Conservation (phyloP, 2,888 invertebrate species). For the Aspidapion aeneum region DNA sequence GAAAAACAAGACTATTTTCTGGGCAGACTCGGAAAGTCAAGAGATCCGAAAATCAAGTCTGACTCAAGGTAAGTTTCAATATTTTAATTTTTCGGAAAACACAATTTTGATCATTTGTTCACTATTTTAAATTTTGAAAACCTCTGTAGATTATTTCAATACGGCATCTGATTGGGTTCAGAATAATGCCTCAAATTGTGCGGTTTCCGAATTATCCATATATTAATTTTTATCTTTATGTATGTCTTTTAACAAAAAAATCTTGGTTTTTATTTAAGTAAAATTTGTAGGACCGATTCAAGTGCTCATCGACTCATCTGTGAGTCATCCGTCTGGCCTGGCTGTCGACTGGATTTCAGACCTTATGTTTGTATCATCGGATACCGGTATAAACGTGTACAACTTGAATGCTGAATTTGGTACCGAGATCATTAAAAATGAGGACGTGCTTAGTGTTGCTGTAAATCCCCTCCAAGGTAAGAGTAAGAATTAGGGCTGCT, state of each 20-base stretch:
- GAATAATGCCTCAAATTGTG: too few species aligned
- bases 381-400: conserved; percentile 63
- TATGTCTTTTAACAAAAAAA: too few species aligned
- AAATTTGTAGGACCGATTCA: conserved; percentile 65
- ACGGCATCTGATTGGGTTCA: too few species aligned
- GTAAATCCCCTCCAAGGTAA: background rate
- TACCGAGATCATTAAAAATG: background rate
- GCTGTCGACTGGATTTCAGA: conserved; percentile 81
- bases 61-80: conserved; percentile 50
- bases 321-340: conserved; percentile 63
- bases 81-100: too few species aligned
- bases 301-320: conserved; percentile 70
- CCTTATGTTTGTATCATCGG: conserved; percentile 67
- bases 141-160: too few species aligned
- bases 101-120: too few species aligned
- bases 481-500: too few species aligned
- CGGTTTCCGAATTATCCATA: too few species aligned
- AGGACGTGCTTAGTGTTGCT: background rate
- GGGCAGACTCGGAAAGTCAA: conserved; percentile 73
- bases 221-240: too few species aligned
- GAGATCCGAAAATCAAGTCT: conserved; percentile 70
- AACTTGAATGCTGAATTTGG: background rate
- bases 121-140: too few species aligned
- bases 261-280: too few species aligned
- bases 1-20: conserved; percentile 64